These are phyloP conservation scores for Campopleginae sp. DNA, from an alignment of 2,888 invertebrate genomes.

Conservation along the genomic window DNA sequence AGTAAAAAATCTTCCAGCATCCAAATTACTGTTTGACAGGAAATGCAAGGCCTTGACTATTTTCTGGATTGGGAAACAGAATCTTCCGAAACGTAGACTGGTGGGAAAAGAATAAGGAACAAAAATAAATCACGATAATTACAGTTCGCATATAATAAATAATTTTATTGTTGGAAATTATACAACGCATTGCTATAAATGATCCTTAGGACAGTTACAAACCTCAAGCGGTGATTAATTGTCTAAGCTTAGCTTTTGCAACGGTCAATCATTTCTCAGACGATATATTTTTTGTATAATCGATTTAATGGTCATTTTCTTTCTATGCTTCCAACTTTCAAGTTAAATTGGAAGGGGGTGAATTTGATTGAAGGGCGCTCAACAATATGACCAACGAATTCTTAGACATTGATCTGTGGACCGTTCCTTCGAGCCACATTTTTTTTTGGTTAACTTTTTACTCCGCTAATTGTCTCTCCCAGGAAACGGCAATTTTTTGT, in stretches of 20 bases:
- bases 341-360: neutral
- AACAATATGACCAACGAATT: neutral
- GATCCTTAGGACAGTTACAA: slow-evolving; percentile 80
- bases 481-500: neutral
- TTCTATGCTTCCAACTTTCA: slow-evolving; percentile 1
- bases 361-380: slow-evolving; percentile 11
- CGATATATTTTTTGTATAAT: slow-evolving; percentile 10
- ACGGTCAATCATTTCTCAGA: slow-evolving; percentile 53
- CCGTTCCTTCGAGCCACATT: neutral
- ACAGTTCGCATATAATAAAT: slow-evolving; percentile 80
- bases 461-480: neutral
- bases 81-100: neutral
- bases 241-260: slow-evolving; percentile 69
- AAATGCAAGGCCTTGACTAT: neutral
- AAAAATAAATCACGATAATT: slow-evolving; percentile 27
- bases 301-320: neutral
- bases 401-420: neutral
- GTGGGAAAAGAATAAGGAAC: neutral
- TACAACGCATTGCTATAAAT: slow-evolving; percentile 81
- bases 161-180: slow-evolving; percentile 82
- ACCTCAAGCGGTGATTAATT: slow-evolving; percentile 81
- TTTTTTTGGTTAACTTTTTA: neutral
- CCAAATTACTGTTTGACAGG: neutral
- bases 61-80: neutral
- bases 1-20: neutral